Evolutionary conservation across 2,888 invertebrate species (phyloP), one percentile per base, ranked within the genome.

Genomic region (Tipula unca): DNA sequence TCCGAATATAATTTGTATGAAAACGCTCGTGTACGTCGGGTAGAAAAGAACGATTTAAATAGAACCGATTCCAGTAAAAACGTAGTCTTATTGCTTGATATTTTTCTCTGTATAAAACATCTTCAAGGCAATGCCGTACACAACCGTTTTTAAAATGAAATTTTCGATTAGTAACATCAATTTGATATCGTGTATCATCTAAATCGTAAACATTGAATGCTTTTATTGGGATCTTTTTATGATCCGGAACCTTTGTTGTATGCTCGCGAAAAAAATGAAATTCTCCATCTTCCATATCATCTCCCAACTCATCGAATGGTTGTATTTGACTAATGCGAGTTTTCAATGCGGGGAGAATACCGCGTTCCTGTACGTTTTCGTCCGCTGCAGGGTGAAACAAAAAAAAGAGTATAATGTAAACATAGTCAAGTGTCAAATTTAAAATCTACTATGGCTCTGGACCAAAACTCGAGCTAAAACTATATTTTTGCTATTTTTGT

Each of bases 141-240:
- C 25, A 8, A 25, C 69, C 69, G 25, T 69, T 20, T 69, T 25
- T 69, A 25, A 69, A 69, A 32, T 32, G 35, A 48, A 86, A 85
- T 42, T 25, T 85, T 3, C 85, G 42, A 17, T 29, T 5, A 1
- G 83, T 83, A n/a, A 84, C 20, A 29, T 20, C 48, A 6, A 86
- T 82, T 85, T 86, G 85, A 25, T 36, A 85, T 10, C 86, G 85
- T 8, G 83, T 85, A 29, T 86, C 86, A 29, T 85, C 83, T 20
- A 86, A 83, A n/a, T 86, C 85, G 54, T 85, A 86, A 20, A 35
- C 86, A n/a, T 54, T 82, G 17, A 85, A 86, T 10, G 36, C 42
- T 25, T n/a, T 17, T 32, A n/a, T 10, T 10, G 69, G 69, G 69
- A 1, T 13, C 0, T 32, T 32, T 32, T 32, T 32, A 32, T n/a